Base-by-base conservation (phyloP, 2,888 invertebrate species). In the Danaus chrysippus region DNA sequence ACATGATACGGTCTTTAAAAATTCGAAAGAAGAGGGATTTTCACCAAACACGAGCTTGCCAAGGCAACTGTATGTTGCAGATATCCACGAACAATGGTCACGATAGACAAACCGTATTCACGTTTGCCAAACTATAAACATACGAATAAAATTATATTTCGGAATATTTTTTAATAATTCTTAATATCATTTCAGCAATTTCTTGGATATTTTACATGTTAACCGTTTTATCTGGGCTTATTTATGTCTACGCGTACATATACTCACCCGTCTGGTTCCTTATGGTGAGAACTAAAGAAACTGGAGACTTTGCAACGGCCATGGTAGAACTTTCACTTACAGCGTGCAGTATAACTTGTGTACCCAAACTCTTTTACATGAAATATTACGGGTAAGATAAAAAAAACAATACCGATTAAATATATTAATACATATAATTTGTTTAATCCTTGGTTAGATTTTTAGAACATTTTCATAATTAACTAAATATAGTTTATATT, bases 281-380 rank as follows among this genome's bases (percentile, higher is more conserved):
- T 6, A 41, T 46, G 41, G 55, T 54, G 13, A 52, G 58, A 3
- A 13, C 13, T 46, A 49, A 54, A n/a, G 56, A 52, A 1, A 43
- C 17, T 1, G 10, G 46, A 46, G 23, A 54, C 15, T n/a, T 42
- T 17, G 42, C 46, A 1, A 42, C 44, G 34, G 23, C 19, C 3
- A 17, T 52, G 52, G 53, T 43, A 3, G 42, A 19, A 9, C 41
- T 59, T 54, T 15, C 58, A 19, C 19, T 54, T 6, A 43, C 42
- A 19, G 13, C 17, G 17, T 59, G 58, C 43, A 59, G 54, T 43
- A 3, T 41, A 9, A 42, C 19, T 17, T 54, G 42, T 13, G 10
- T 59, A 10, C 52, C 54, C 10, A 59, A 59, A 11, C 19, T 59
- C 11, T 8, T 54, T n/a, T 59, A 42, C 23, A 54, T 59, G 13